Conservation (phyloP, 2,888 invertebrate genomes). For the Acrobasis repandana region DNA sequence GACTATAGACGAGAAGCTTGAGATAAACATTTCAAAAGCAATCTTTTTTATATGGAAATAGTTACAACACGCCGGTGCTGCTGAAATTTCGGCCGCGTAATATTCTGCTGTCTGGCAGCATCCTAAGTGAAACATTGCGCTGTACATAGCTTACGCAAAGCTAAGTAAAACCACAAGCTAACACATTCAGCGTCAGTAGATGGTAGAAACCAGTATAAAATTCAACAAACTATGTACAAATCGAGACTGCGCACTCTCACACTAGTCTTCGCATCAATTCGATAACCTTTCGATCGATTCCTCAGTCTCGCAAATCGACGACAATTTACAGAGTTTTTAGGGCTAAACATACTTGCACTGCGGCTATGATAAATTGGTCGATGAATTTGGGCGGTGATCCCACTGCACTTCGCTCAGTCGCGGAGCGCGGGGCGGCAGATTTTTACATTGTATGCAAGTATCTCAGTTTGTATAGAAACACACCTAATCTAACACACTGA, state of each 20-base stretch:
- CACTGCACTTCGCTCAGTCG: no score
- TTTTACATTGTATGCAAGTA: no score
- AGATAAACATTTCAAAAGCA: no score
- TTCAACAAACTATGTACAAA: conserved; percentile 24
- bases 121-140: conserved; percentile 5
- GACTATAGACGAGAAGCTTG: no score
- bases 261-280: not conserved
- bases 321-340: not conserved
- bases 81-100: not conserved
- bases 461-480: no score
- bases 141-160: not conserved
- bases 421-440: no score
- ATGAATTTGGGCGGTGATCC: no score
- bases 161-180: conserved; percentile 17
- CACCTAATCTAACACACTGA: no score
- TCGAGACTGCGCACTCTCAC: conserved; percentile 16
- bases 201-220: conserved; percentile 22
- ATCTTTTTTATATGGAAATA: no score
- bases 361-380: not conserved
- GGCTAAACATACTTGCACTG: not conserved
- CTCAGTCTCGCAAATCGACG: not conserved
- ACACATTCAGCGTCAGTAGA: conserved; percentile 20
- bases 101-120: not conserved
- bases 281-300: not conserved
- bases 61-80: no score